Conservation (phyloP, 2,113 vertebrate genomes). For the Crotalus helleri region DNA sequence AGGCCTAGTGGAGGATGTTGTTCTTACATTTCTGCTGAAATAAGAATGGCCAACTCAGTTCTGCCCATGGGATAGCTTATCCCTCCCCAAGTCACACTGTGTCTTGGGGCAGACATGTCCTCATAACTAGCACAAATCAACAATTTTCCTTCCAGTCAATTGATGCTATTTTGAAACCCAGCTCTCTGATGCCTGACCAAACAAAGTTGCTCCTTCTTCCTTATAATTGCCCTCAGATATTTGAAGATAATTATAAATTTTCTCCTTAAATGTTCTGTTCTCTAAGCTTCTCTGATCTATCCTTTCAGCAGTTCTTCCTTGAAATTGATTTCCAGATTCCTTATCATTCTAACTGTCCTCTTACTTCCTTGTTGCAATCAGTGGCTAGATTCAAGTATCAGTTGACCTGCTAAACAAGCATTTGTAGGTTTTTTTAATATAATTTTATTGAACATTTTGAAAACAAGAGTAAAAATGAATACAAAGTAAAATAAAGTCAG, state of each 20-base stretch:
- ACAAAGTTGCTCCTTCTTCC: background rate
- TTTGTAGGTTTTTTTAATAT: background rate
- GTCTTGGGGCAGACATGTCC: background rate
- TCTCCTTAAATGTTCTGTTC: background rate
- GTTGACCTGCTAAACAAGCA: background rate
- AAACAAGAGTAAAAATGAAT: background rate
- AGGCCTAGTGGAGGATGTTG: background rate
- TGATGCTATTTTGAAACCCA: background rate
- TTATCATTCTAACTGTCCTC: background rate
- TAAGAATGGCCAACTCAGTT: background rate
- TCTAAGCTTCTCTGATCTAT: background rate
- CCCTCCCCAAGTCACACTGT: background rate
- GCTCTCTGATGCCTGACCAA: background rate
- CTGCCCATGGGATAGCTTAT: background rate
- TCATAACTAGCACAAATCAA: background rate
- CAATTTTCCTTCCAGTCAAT: background rate
- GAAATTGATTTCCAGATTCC: background rate
- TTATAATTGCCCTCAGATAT: background rate
- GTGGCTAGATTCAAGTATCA: background rate
- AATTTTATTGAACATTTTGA: background rate
- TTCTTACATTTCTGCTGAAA: background rate
- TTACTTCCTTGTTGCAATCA: background rate
- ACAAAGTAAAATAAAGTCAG: background rate
- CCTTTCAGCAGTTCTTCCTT: background rate
- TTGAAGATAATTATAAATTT: background rate